Percentiles rank a stretch among this genome's conserved stretches.
phyloP scores from a whole-genome alignment of 2,797 vertebrate genomes.

The Cyprinodon diabolis region DNA sequence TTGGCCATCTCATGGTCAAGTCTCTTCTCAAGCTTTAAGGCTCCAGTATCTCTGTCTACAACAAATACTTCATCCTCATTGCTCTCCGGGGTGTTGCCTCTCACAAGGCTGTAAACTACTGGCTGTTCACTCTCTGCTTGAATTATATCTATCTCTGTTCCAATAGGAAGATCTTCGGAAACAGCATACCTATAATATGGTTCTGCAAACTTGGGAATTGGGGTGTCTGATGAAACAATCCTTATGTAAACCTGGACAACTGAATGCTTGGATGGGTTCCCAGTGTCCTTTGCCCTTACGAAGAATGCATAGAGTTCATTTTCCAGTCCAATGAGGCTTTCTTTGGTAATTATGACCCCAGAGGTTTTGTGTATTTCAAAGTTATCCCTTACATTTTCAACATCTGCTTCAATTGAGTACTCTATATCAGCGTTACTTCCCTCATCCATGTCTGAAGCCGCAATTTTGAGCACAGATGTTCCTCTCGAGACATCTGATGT shows the following conservation, averaged over 20 bases:
- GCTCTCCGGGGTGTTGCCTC: constrained; percentile 92
- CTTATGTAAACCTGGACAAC: constrained; percentile 89
- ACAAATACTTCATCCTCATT: constrained; percentile 92
- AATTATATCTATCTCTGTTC: constrained; percentile 91
- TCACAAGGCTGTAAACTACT: constrained; percentile 86
- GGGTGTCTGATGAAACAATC: constrained; percentile 88
- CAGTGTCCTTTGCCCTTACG: constrained; percentile 90
- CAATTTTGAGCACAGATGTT: constrained; percentile 87
- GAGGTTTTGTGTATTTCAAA: constrained; percentile 91
- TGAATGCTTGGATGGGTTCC: constrained; percentile 86
- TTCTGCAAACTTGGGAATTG: constrained; percentile 90
- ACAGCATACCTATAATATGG: constrained; percentile 90
- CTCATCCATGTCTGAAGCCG: constrained; percentile 94
- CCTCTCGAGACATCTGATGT: constrained; percentile 88
- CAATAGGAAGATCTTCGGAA: constrained; percentile 89
- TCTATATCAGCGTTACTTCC: constrained; percentile 95
- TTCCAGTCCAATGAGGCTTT: constrained; percentile 97
- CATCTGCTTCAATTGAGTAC: constrained; percentile 90
- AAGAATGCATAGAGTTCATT: constrained; percentile 91
- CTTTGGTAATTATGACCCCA: constrained; percentile 92
- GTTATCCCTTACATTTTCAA: constrained; percentile 91
- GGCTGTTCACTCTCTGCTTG: constrained; percentile 85
- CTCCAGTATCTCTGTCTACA: constrained; percentile 88
- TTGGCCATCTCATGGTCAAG: constrained; percentile 95
- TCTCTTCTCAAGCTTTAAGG: constrained; percentile 91